phyloP scores from a whole-genome alignment of 1,140 invertebrate genomes.

The Choristoneura fumiferana region DNA sequence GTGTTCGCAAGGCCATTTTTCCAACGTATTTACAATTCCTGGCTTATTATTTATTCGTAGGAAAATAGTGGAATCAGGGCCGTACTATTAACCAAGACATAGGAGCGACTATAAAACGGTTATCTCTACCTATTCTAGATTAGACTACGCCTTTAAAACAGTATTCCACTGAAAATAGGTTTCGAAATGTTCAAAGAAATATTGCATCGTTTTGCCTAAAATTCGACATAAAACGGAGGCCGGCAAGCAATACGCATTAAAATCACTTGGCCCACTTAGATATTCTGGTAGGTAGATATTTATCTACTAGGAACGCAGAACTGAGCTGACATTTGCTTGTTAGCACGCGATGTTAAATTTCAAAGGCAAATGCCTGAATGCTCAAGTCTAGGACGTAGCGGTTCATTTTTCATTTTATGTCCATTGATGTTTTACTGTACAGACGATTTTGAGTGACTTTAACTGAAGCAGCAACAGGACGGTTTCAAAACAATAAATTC shows the following conservation, averaged over 20 bases:
- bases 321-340: conserved; percentile 1
- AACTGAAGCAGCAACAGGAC: not conserved
- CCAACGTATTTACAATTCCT: no score
- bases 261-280: conserved; percentile 3
- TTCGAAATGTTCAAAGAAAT: no score
- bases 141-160: not conserved
- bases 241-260: not conserved
- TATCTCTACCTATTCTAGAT: not conserved
- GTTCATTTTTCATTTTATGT: not conserved
- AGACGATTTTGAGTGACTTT: not conserved
- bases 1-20: no score
- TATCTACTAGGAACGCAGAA: conserved; percentile 3
- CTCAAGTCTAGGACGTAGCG: not conserved
- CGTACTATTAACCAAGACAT: no score
- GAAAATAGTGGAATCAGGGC: no score
- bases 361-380: conserved; percentile 3
- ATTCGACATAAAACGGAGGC: no score
- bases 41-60: no score
- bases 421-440: conserved; percentile 7
- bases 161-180: not conserved
- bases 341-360: conserved; percentile 13
- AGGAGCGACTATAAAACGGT: no score
- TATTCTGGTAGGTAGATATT: not conserved
- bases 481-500: conserved; percentile 2
- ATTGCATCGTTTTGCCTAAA: no score